Evolutionary conservation across 2,113 vertebrate species (phyloP), one percentile per base, ranked within the genome.

Genomic region (Trogon melanurus): DNA sequence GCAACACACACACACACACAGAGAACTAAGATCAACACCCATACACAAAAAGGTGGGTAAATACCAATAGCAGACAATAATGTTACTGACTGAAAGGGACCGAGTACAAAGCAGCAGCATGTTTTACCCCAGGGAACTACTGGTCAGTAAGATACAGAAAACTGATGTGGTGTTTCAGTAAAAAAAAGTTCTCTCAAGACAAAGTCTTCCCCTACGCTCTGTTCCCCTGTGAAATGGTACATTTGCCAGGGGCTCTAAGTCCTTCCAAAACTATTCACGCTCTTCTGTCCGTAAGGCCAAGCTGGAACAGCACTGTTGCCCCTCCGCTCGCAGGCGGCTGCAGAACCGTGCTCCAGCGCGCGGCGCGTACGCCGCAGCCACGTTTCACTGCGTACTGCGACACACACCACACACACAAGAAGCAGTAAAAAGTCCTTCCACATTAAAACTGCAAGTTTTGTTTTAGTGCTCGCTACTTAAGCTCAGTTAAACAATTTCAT

Each of bases 401-500:
- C 41, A 78, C 15, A 87, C 41, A 14, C 17, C 41, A 51, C 20
- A 11, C 57, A 47, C 58, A 74, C 50, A 18, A 54, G n/a, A 53
- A 73, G 56, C 57, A 60, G 27, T 17, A 60, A 20, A 62, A 94
- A 53, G 9, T 32, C 12, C 27, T 86, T 75, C 41, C 62, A 66
- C 69, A 96, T 60, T 50, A 41, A 85, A 72, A 85, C 20, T 79
- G 54, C 64, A 91, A 81, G 18, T 34, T 80, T 61, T 74, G 34
- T 41, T 93, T 92, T 60, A 88, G 89, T 25, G 13, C 36, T 94
- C 73, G 41, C 89, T 97, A 91, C 95, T 94, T 83, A 88, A 91
- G 87, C 45, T 95, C 67, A 96, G 89, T 91, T 94, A 97, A 95
- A 70, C 41, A 94, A 94, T 79, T 93, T 36, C 16, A 19, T 38